Conservation (phyloP, 2,888 invertebrate species). For the Drosophila percnosoma region DNA sequence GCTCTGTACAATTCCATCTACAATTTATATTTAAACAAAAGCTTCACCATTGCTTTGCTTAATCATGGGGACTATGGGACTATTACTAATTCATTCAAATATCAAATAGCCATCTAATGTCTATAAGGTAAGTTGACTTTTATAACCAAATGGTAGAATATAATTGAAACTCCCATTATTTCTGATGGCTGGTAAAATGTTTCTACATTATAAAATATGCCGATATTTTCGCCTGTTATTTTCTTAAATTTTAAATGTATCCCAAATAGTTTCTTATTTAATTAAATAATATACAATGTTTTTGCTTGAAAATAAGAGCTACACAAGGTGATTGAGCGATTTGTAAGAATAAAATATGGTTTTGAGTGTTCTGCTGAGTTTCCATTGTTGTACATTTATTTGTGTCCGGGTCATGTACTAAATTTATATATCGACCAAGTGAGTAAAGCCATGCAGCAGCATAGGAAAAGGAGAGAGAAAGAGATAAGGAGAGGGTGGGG, state of each 20-base stretch:
- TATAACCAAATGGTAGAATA: not conserved
- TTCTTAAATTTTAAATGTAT: not conserved
- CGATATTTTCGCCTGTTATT: not conserved
- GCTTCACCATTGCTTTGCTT: not conserved
- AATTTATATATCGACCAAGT: constrained; percentile 54
- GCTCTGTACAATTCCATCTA: constrained; percentile 11
- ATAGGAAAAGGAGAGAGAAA: not conserved
- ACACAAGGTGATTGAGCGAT: constrained; percentile 2
- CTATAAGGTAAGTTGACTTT: constrained; percentile 42
- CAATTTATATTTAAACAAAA: constrained; percentile 35
- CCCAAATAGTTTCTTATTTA: not conserved
- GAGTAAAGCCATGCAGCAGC: constrained; percentile 11
- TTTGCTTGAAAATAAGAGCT: not conserved
- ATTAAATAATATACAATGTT: not conserved
- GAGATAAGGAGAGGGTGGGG: not conserved
- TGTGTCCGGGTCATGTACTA: constrained; percentile 54
- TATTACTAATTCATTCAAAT: constrained; percentile 2
- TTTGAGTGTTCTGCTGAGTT: constrained; percentile 5
- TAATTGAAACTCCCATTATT: not conserved
- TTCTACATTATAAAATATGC: not conserved
- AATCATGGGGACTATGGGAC: not conserved
- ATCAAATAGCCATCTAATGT: not conserved
- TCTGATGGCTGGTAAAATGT: not conserved
- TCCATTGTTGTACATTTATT: constrained; percentile 18
- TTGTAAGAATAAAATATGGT: constrained; percentile 13